These are phyloP conservation scores for Periophthalmus magnuspinnatus DNA, from an alignment of 2,797 vertebrate genomes.

Conservation along the genomic window DNA sequence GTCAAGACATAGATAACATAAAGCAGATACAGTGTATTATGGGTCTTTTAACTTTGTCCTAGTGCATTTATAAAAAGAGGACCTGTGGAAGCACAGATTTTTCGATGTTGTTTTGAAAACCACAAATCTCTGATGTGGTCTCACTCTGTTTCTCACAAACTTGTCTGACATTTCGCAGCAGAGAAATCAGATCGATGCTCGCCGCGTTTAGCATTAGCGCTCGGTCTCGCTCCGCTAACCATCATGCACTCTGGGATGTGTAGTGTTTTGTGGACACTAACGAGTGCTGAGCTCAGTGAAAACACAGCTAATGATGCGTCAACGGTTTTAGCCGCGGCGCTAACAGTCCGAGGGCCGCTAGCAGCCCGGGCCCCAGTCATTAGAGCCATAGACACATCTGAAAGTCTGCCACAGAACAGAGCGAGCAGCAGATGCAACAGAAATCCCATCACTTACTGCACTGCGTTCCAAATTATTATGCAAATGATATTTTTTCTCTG, in stretches of 20 bases:
- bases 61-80: no score
- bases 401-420: background rate
- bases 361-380: conserved; percentile 49
- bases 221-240: conserved; percentile 16
- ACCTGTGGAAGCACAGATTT: background rate
- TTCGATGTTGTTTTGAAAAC: background rate
- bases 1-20: no score
- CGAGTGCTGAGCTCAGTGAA: conserved; percentile 57
- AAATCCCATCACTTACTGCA: no score
- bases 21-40: no score
- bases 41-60: no score
- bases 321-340: conserved; percentile 25
- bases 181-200: conserved; percentile 29
- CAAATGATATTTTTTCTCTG: no score
- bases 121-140: conserved; percentile 7
- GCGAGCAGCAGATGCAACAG: background rate
- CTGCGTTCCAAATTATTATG: no score
- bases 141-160: conserved; percentile 5
- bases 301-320: conserved; percentile 61
- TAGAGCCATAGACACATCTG: conserved; percentile 44
- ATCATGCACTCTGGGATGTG: conserved; percentile 10
- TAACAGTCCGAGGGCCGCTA: conserved; percentile 34
- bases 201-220: conserved; percentile 21
- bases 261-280: conserved; percentile 50
- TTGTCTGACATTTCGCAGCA: conserved; percentile 42